Evolutionary conservation across 2,797 vertebrate genomes (phyloP).

Genomic region (Caiman crocodilus): DNA sequence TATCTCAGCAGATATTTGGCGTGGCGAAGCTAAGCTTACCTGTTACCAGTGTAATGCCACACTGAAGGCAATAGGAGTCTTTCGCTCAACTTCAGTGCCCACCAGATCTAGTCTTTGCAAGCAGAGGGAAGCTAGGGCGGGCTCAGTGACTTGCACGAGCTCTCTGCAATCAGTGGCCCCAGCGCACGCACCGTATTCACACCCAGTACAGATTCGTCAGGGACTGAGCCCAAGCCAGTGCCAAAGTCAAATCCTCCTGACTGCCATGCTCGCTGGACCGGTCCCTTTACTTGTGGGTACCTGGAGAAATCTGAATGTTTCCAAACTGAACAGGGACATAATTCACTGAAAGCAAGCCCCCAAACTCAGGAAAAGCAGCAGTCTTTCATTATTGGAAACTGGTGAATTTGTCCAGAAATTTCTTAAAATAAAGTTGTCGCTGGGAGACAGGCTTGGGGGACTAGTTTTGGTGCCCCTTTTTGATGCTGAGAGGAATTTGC

Average conservation of each 20-base stretch:
- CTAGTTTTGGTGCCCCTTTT: slow-evolving; percentile 15
- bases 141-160: neutral
- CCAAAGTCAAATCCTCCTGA: neutral
- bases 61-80: neutral
- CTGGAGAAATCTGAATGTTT: slow-evolving; percentile 13
- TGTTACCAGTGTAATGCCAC: neutral
- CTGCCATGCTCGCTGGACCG: neutral
- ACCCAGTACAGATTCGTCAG: no score
- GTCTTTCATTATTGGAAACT: slow-evolving; percentile 7
- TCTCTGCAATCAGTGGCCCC: neutral
- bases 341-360: slow-evolving; percentile 33
- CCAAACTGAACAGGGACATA: neutral
- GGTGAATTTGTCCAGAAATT: slow-evolving; percentile 40
- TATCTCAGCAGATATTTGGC: neutral
- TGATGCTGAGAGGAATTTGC: slow-evolving; percentile 35
- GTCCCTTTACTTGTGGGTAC: neutral
- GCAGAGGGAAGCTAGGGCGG: neutral
- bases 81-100: neutral
- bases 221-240: neutral
- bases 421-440: neutral
- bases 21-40: neutral
- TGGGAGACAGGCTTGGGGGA: slow-evolving; percentile 30
- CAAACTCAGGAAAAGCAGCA: slow-evolving; percentile 40
- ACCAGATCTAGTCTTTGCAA: neutral
- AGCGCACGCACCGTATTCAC: neutral